Evolutionary conservation across 2,113 vertebrate genomes (phyloP).

Genomic region (Malurus melanocephalus): DNA sequence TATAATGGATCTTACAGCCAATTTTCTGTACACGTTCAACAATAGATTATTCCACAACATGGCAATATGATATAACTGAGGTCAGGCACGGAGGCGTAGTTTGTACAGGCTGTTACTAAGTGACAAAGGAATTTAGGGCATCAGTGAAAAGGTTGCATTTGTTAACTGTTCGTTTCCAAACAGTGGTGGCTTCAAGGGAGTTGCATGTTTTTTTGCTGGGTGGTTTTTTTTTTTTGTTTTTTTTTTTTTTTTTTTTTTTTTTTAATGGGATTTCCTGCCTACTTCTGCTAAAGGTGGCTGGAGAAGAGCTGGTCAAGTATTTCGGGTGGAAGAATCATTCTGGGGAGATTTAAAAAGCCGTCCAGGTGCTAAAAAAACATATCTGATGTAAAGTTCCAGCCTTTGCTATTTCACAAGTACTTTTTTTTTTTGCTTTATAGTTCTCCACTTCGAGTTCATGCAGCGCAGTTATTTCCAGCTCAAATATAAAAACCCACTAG

Average conservation of each 20-base stretch:
- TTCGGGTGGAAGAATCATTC: background rate
- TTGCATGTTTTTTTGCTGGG: background rate
- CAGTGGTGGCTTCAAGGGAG: background rate
- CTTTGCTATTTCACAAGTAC: background rate
- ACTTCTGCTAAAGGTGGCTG: background rate
- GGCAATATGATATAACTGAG: background rate
- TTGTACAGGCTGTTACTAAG: constrained; percentile 14
- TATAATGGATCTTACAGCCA: background rate
- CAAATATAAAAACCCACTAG: background rate
- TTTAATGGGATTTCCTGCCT: background rate
- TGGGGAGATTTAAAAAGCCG: background rate
- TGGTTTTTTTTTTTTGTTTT: no score
- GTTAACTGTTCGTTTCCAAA: constrained; percentile 3
- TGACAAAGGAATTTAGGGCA: constrained; percentile 29
- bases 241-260: no score
- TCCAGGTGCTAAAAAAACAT: background rate
- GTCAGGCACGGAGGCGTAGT: background rate
- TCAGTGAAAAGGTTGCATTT: background rate
- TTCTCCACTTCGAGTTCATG: background rate
- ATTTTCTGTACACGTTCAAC: background rate
- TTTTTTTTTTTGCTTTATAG: background rate
- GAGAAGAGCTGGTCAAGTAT: background rate
- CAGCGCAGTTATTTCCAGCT: background rate
- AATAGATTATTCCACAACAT: background rate
- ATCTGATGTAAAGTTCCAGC: background rate